A percentile compares a stretch with the other conserved stretches of the same genome.
These are phyloP conservation scores for Aethina tumida DNA, from an alignment of 1,140 invertebrate species.

Conservation along the genomic window DNA sequence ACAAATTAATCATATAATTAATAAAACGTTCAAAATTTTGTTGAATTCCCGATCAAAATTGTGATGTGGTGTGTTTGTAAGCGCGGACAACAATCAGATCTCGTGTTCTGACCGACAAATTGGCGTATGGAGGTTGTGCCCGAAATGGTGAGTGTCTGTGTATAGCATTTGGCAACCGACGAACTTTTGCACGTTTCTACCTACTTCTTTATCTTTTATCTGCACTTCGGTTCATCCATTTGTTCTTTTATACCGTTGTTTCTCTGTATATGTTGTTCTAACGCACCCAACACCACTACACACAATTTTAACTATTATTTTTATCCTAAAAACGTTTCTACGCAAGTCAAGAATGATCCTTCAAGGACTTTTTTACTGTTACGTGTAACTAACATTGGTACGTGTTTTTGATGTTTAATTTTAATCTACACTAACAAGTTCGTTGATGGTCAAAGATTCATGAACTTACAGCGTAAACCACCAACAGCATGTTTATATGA, in stretches of 20 bases:
- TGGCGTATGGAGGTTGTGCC: slow-evolving; percentile 16
- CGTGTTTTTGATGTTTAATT: too few relatives aligned
- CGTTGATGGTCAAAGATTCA: too few relatives aligned
- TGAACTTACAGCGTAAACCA: too few relatives aligned
- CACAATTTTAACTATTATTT: too few relatives aligned
- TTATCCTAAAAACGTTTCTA: too few relatives aligned
- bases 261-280: too few relatives aligned
- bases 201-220: slow-evolving; percentile 9
- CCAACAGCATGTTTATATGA: too few relatives aligned
- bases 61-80: slow-evolving; percentile 8
- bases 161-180: slow-evolving; percentile 1
- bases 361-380: too few relatives aligned
- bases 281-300: too few relatives aligned
- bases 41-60: slow-evolving; percentile 1
- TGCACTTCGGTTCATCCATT: background rate
- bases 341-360: too few relatives aligned
- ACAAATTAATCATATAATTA: slow-evolving; percentile 1
- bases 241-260: background rate
- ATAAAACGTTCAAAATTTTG: background rate
- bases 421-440: too few relatives aligned
- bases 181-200: slow-evolving; percentile 1
- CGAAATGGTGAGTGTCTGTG: slow-evolving; percentile 15
- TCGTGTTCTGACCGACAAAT: slow-evolving; percentile 15
- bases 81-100: slow-evolving; percentile 14
- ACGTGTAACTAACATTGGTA: too few relatives aligned